Evolutionary conservation across 2,113 vertebrate genomes (phyloP).

Genomic region (Brevimyrus niger): DNA sequence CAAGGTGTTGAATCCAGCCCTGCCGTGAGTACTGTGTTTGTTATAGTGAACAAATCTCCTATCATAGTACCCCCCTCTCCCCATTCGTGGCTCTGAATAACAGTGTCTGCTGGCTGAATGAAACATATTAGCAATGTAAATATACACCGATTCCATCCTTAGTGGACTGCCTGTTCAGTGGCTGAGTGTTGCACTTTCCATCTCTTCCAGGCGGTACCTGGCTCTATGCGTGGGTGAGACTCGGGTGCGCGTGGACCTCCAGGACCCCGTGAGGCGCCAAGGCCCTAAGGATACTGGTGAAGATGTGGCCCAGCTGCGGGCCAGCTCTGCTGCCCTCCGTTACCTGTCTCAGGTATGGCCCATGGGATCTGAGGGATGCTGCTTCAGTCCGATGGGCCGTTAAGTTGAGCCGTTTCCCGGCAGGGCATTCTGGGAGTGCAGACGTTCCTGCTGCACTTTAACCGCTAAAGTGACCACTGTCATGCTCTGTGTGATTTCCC

Average conservation of each 20-base stretch:
- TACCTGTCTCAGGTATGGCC: constrained; percentile 78
- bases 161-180: neutral
- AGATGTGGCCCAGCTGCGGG: constrained; percentile 45
- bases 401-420: neutral
- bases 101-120: neutral
- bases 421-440: neutral
- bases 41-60: neutral
- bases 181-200: neutral
- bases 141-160: neutral
- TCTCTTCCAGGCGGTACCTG: constrained; percentile 70
- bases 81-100: neutral
- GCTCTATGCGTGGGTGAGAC: constrained; percentile 87
- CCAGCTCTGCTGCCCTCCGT: constrained; percentile 68
- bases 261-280: constrained; percentile 54
- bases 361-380: neutral
- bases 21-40: constrained; percentile 73
- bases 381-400: neutral
- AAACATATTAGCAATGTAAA: neutral
- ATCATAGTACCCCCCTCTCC: neutral
- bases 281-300: constrained; percentile 36
- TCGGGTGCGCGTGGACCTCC: constrained; percentile 75
- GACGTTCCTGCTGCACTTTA: neutral
- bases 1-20: constrained; percentile 80
- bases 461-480: neutral
- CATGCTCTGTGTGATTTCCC: neutral